Evolutionary conservation across 2,113 vertebrate species (phyloP).

Genomic region (Mormyrus iriodes): DNA sequence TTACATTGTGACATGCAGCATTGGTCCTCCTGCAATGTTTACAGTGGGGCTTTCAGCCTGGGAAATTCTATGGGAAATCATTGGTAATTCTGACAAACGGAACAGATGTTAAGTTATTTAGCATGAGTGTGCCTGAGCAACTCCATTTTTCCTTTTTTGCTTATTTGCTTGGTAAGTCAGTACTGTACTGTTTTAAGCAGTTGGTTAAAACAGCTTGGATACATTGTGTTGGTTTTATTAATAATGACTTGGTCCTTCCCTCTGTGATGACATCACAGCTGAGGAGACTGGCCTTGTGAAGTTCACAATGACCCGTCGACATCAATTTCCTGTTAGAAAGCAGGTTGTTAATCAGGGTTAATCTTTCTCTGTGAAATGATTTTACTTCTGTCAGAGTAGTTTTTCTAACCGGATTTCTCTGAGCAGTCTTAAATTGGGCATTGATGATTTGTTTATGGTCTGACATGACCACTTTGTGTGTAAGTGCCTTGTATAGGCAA

Average conservation of each 20-base stretch:
- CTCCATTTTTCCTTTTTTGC: not conserved
- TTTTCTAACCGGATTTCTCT: not conserved
- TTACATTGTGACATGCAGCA: not conserved
- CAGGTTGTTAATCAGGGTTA: not conserved
- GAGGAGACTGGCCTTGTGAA: not conserved
- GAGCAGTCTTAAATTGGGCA: not conserved
- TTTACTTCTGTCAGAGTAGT: not conserved
- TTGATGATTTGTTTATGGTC: not conserved
- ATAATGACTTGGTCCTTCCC: not conserved
- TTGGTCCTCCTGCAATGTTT: not conserved
- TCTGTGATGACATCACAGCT: not conserved
- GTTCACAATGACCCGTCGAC: not conserved
- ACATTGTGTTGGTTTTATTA: not conserved
- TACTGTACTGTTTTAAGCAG: not conserved
- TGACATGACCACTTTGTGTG: not conserved
- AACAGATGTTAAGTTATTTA: not conserved
- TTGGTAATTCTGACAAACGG: not conserved
- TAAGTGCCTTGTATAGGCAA: not conserved
- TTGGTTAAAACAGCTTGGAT: not conserved
- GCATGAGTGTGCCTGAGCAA: not conserved
- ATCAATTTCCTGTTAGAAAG: not conserved
- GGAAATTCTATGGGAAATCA: not conserved
- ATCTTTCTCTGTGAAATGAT: not conserved
- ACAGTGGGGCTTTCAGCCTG: not conserved
- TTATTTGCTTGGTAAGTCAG: not conserved